A percentile compares a stretch with the other conserved stretches of the same genome.
phyloP scores from a whole-genome alignment of 1,140 invertebrate genomes.

The Macrocentrus cingulum region DNA sequence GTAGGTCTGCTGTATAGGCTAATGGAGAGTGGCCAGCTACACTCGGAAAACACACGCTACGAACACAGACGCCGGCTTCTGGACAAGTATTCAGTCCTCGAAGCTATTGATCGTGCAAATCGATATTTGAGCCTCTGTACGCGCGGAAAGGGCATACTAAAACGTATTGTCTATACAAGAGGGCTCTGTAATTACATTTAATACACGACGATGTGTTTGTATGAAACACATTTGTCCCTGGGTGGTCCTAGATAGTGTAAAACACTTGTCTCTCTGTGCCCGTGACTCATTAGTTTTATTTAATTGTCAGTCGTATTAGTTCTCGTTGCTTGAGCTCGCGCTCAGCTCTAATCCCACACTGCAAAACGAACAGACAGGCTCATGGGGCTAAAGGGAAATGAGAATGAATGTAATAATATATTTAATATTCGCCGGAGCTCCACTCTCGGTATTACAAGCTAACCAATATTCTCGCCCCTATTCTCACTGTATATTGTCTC shows the following conservation, averaged over 20 bases:
- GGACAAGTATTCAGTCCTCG: slow-evolving; percentile 17
- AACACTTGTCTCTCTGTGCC: neutral
- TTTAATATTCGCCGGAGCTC: slow-evolving; percentile 55
- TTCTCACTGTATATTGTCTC: slow-evolving; percentile 33
- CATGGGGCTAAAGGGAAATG: slow-evolving; percentile 51
- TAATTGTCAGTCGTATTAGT: neutral
- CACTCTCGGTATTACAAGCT: slow-evolving; percentile 55
- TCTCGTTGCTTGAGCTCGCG: slow-evolving; percentile 29
- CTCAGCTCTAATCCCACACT: slow-evolving; percentile 28
- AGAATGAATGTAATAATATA: slow-evolving; percentile 60
- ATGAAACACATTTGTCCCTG: slow-evolving; percentile 44
- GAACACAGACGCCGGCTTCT: neutral
- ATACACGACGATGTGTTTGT: slow-evolving; percentile 55
- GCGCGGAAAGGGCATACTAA: slow-evolving; percentile 7
- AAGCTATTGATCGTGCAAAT: slow-evolving; percentile 36
- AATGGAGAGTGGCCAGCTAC: slow-evolving; percentile 45
- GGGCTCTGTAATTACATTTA: slow-evolving; percentile 55
- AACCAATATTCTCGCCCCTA: slow-evolving; percentile 57
- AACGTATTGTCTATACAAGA: slow-evolving; percentile 39
- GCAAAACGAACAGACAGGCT: slow-evolving; percentile 34
- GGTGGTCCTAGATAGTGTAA: too few species aligned
- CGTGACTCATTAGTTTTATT: neutral
- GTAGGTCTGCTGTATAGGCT: slow-evolving; percentile 34
- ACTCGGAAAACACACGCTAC: slow-evolving; percentile 18
- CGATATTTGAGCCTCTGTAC: slow-evolving; percentile 41